A percentile compares a stretch with the other conserved stretches of the same genome.
Conservation (phyloP, 2,888 invertebrate genomes). For the Luperina testacea region DNA sequence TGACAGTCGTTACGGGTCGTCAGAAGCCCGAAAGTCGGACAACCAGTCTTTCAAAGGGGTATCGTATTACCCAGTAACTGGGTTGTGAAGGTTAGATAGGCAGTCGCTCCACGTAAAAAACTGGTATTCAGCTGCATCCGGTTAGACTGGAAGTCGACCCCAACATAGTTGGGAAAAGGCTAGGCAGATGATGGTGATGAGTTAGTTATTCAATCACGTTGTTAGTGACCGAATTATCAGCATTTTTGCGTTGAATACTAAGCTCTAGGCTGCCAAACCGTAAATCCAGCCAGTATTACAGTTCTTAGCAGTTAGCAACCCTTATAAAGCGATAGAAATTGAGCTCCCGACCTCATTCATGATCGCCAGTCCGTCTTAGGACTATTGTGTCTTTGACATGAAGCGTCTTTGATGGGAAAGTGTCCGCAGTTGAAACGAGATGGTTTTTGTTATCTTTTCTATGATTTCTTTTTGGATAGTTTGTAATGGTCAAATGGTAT, state of each 20-base stretch:
- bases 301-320: background rate
- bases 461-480: conserved; percentile 1
- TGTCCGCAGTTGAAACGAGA: conserved; percentile 13
- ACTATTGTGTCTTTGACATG: conserved; percentile 21
- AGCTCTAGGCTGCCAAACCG: background rate
- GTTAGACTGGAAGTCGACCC: too few relatives aligned
- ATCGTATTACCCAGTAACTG: too few relatives aligned
- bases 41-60: too few relatives aligned
- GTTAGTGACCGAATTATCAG: background rate
- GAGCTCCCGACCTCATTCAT: background rate
- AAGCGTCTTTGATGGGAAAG: conserved; percentile 9
- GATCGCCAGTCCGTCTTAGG: conserved; percentile 9
- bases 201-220: too few relatives aligned
- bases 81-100: too few relatives aligned
- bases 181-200: background rate
- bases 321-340: conserved; percentile 7
- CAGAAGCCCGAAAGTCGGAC: too few relatives aligned
- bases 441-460: background rate
- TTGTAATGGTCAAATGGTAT: background rate
- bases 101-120: too few relatives aligned
- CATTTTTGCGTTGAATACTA: background rate
- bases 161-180: too few relatives aligned
- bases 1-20: too few relatives aligned
- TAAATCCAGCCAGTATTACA: background rate
- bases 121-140: too few relatives aligned